Conservation (phyloP, 2,888 invertebrate genomes). For the Coenonympha glycerion region DNA sequence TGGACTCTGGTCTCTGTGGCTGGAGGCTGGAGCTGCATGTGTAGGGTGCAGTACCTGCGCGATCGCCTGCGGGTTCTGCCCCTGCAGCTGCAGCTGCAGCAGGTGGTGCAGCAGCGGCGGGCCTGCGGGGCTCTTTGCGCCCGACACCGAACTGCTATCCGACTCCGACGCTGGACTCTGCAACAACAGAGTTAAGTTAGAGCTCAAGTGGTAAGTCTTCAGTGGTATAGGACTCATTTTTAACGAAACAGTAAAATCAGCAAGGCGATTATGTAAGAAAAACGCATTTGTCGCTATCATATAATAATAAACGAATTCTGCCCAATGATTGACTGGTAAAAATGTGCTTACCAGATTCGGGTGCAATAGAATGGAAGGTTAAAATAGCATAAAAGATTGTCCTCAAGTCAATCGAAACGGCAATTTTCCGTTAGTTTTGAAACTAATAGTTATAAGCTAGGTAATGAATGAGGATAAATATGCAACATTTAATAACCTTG, state of each 20-base stretch:
- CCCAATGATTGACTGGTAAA: too few relatives aligned
- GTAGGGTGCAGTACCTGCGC: conserved; percentile 51
- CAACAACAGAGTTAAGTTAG: too few relatives aligned
- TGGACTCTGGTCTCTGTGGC: too few relatives aligned
- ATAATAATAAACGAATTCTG: too few relatives aligned
- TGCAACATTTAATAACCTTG: conserved; percentile 7
- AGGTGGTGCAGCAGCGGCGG: conserved; percentile 65
- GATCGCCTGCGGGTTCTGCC: conserved; percentile 63
- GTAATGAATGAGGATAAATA: conserved; percentile 18
- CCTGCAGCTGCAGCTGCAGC: conserved; percentile 57
- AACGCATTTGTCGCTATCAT: too few relatives aligned
- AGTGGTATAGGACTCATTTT: too few relatives aligned
- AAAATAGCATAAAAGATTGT: background rate
- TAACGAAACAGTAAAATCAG: too few relatives aligned
- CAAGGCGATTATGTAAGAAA: too few relatives aligned
- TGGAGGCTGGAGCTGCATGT: too few relatives aligned
- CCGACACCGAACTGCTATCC: conserved; percentile 78
- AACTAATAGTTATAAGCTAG: conserved; percentile 12
- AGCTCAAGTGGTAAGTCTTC: too few relatives aligned
- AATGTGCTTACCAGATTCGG: too few relatives aligned
- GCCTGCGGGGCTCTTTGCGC: conserved; percentile 70
- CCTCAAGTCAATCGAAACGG: background rate
- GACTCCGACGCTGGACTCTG: conserved; percentile 84
- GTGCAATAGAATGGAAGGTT: too few relatives aligned
- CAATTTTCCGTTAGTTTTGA: conserved; percentile 18